Evolutionary conservation across 2,797 vertebrate species (phyloP), one percentile per base, ranked within the genome.

Genomic region (Sylvilagus floridanus): DNA sequence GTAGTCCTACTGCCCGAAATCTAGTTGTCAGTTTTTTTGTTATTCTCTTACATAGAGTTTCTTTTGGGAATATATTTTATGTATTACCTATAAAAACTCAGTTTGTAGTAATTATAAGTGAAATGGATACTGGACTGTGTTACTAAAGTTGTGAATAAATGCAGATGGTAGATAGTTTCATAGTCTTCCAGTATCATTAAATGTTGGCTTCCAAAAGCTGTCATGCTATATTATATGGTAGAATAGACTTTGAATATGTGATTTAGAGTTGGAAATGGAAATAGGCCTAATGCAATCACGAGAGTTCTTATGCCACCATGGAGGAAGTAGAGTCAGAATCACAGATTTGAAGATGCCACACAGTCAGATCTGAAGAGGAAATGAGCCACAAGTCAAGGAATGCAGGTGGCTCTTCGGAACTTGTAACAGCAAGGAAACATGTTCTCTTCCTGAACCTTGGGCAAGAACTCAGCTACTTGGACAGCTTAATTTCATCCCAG

Each of bases 201-300:
- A 62, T 42, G 4, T 22, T 88, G 14, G 65, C 52, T 76, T 42
- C 37, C 0, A 5, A 94, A 95, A 52, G 6, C 21, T 62, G 17
- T 63, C 71, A 19, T 57, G 21, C n/a, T 68, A 24, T 0, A 3
- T 77, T 32, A 42, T 81, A 77, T 35, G 21, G 2, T 12, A 68
- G 71, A 89, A 47, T 0, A 4, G 12, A 24, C 35, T 86, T 72
- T 86, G 22, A 5, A 68, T 57, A 72, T 76, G 3, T 32, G 50
- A 91, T 93, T 35, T 42, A 82, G n/a, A 47, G 21, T n/a, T 94
- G 72, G 69, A 37, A 21, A 22, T 63, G 88, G 19, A 73, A 79
- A 68, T 50, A 21, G 22, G 19, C 54, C 54, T 57, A 75, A 42
- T 81, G 3, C 72, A 86, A 89, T 66, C n/a, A 68, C 19, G 24